Evolutionary conservation across 2,113 vertebrate species (phyloP), one percentile per base, ranked within the genome.

Genomic region (Muscicapa adusta): DNA sequence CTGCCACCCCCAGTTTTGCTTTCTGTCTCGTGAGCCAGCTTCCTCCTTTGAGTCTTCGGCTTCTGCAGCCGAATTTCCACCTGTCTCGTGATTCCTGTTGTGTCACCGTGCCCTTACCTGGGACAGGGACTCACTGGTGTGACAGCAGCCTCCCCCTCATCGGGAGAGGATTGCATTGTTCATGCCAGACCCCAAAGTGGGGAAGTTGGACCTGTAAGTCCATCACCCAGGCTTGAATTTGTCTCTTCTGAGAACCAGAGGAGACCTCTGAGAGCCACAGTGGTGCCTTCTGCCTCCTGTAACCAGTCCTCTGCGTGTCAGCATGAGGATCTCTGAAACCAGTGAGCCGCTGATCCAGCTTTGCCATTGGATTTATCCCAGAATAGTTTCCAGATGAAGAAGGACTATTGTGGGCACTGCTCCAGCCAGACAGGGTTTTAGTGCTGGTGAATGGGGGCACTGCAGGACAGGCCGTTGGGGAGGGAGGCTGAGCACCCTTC

Each of bases 1-100:
- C 66, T 65, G 17, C 48, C 56, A 2, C 71, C 82, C 66, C 38
- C 14, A 5, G 85, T 95, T 96, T 96, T 96, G 94, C 76, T 96
- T 95, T 96, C 12, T 31, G 75, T 95, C 95, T 83, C 34, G 12
- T 96, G 94, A 91, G 78, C 67, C 63, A 77, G 67, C 94, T 96
- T 96, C 96, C 18, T 33, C 79, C 96, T 96, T 95, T 28, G 0
- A 77, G 90, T 88, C 88, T 63, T 0, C 18, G 18, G n/a, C 71
- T 80, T 95, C 91, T 88, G 88, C 72, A 47, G 79, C 72, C 0
- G 0, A 90, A 88, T 94, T 96, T 96, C 95, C 92, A 93, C 85
- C 88, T 92, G 79, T 51, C 85, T 92, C 19, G 3, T 93, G 94
- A 94, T 93, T 90, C 85, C 88, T 0, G 0, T 73, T 3, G 0